Percentiles rank a stretch among this genome's conserved stretches.
Evolutionary conservation across 2,797 vertebrate genomes (phyloP).

Genomic region (Myripristis jacobus): DNA sequence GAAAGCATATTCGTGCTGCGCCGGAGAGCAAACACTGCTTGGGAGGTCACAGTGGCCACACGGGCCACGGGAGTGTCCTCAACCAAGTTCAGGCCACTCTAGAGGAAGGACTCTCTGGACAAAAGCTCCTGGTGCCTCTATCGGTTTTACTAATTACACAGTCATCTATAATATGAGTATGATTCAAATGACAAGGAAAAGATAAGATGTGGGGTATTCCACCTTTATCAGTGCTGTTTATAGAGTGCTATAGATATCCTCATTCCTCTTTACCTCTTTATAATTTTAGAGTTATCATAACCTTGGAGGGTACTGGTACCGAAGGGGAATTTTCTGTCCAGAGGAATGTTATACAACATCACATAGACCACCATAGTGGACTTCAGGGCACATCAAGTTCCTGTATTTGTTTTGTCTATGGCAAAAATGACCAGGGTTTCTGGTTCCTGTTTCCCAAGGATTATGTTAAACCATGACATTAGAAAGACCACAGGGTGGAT

Average conservation of each 20-base stretch:
- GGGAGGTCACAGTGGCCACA: constrained; percentile 66
- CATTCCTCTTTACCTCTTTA: not conserved
- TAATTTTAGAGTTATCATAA: not conserved
- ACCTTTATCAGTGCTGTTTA: constrained; percentile 14
- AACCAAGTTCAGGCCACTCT: constrained; percentile 59
- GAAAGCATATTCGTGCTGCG: constrained; percentile 69
- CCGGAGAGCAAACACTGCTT: constrained; percentile 65
- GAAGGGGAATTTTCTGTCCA: too few relatives aligned
- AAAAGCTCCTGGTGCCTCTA: constrained; percentile 11
- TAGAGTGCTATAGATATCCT: constrained; percentile 8
- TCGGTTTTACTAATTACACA: constrained; percentile 40
- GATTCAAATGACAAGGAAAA: constrained; percentile 11
- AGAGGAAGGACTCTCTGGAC: constrained; percentile 42
- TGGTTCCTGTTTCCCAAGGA: too few relatives aligned
- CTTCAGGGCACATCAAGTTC: too few relatives aligned
- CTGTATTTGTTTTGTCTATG: too few relatives aligned
- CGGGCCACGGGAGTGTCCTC: constrained; percentile 47
- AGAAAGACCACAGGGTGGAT: too few relatives aligned
- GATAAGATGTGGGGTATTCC: constrained; percentile 34
- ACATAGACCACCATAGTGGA: too few relatives aligned
- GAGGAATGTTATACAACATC: too few relatives aligned
- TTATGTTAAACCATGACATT: too few relatives aligned
- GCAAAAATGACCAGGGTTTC: too few relatives aligned
- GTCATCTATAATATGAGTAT: constrained; percentile 37
- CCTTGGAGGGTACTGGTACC: not conserved